phyloP scores from a whole-genome alignment of 2,888 invertebrate species.

The Xestoiulus laeticollis region DNA sequence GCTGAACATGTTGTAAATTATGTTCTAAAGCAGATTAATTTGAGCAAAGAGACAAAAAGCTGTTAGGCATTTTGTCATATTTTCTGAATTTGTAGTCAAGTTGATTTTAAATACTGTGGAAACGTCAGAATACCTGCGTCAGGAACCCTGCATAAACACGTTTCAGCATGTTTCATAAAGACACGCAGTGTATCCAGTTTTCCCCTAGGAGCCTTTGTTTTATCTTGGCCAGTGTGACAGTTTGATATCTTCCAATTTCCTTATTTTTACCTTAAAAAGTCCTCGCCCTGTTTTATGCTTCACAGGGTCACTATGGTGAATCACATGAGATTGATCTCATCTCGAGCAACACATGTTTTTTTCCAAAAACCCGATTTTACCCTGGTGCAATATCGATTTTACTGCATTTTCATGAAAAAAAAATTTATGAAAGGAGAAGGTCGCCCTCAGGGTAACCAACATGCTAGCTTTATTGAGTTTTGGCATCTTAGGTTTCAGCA shows the following conservation, averaged over 20 bases:
- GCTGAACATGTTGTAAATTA: too few species aligned
- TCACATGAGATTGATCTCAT: background rate
- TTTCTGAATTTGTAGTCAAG: too few species aligned
- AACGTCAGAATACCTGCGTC: too few species aligned
- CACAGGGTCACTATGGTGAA: background rate
- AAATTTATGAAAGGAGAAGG: background rate
- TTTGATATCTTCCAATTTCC: background rate
- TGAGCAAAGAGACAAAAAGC: too few species aligned
- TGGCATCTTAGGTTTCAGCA: background rate
- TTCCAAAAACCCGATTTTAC: background rate
- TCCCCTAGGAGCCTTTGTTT: too few species aligned
- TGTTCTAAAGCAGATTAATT: too few species aligned
- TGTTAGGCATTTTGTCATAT: too few species aligned
- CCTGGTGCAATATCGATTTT: background rate
- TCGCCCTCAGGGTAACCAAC: constrained; percentile 18
- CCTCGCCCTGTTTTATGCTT: background rate
- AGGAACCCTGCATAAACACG: too few species aligned
- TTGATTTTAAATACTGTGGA: too few species aligned
- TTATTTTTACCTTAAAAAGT: background rate
- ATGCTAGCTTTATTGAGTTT: constrained; percentile 18
- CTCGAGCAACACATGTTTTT: background rate
- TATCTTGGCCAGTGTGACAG: background rate
- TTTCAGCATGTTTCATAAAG: too few species aligned
- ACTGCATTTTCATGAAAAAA: background rate
- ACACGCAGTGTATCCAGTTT: too few species aligned